Percentiles rank a stretch among this genome's conserved stretches.
phyloP scores from a whole-genome alignment of 2,113 vertebrate species.

The Lepus americanus region DNA sequence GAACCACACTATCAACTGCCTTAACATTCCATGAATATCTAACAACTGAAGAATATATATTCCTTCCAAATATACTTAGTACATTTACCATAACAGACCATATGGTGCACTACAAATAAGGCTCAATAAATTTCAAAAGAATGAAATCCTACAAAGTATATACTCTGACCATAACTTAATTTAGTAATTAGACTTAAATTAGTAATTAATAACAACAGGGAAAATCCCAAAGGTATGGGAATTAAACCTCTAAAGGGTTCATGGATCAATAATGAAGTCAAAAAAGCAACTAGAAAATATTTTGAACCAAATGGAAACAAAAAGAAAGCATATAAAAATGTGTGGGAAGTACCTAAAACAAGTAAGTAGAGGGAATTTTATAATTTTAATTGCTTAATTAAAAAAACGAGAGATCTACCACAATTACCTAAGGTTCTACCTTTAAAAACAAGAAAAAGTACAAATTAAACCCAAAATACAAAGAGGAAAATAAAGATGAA shows the following conservation, averaged over 20 bases:
- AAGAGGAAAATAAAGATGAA: neutral
- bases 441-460: neutral
- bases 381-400: neutral
- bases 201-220: neutral
- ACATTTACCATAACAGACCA: neutral
- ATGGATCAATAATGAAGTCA: neutral
- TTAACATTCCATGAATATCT: neutral
- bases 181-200: neutral
- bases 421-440: neutral
- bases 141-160: neutral
- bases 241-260: neutral
- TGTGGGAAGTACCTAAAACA: neutral
- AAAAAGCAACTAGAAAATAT: neutral
- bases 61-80: neutral
- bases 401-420: neutral
- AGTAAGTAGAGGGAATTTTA: neutral
- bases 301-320: neutral
- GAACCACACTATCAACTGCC: neutral
- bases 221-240: neutral
- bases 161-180: neutral
- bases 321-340: neutral
- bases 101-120: neutral
- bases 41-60: neutral
- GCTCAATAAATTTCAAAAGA: constrained; percentile 22
- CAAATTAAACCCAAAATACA: neutral